phyloP scores from a whole-genome alignment of 2,797 vertebrate genomes.

The Etheostoma perlongum region DNA sequence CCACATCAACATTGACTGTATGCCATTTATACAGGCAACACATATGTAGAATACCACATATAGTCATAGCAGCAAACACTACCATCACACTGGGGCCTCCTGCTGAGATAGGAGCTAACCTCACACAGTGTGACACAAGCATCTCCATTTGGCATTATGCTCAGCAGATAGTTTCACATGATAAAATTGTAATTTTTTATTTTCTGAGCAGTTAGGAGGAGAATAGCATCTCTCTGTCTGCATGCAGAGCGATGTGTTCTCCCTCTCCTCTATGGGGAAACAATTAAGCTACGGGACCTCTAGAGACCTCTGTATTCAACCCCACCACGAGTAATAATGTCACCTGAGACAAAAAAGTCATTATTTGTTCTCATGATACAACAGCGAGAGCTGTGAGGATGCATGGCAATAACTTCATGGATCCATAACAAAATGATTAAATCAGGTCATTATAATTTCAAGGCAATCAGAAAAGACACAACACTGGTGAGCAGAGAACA shows the following conservation, averaged over 20 bases:
- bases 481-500: background rate
- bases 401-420: background rate
- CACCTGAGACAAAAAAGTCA: slow-evolving; percentile 58
- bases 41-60: slow-evolving; percentile 22
- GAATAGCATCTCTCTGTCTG: slow-evolving; percentile 32
- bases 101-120: slow-evolving; percentile 42
- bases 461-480: background rate
- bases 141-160: slow-evolving; percentile 2
- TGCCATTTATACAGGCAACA: slow-evolving; percentile 14
- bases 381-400: slow-evolving; percentile 10
- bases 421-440: background rate
- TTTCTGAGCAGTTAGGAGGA: slow-evolving; percentile 31
- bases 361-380: slow-evolving; percentile 63
- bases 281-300: slow-evolving; percentile 68
- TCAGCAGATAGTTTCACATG: slow-evolving; percentile 4
- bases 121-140: slow-evolving; percentile 36
- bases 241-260: slow-evolving; percentile 15
- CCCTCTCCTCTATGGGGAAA: slow-evolving; percentile 52
- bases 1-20: slow-evolving; percentile 30
- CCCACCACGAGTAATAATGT: slow-evolving; percentile 43
- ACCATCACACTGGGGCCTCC: background rate
- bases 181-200: slow-evolving; percentile 27
- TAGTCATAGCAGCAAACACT: background rate
- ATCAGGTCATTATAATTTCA: background rate
- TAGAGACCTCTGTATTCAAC: slow-evolving; percentile 66